Base-by-base conservation (phyloP, 1,140 invertebrate genomes). In the Panagrolaimus sp. region DNA sequence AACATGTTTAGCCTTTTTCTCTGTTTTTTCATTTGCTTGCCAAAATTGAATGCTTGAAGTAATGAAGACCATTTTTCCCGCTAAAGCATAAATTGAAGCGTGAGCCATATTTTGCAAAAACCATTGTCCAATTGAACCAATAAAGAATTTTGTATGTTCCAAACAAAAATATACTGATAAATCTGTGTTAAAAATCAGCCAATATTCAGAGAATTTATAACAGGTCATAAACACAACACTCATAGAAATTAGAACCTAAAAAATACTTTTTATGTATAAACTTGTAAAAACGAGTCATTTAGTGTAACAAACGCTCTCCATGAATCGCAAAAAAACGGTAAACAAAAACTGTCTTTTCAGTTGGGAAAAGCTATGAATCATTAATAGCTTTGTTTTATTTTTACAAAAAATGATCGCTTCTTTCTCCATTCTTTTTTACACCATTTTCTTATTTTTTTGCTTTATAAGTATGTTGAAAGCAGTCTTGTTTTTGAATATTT, bases 71-170 rank as follows among this genome's bases (percentile, higher is more conserved):
- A 65, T 52, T 55, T 77, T 77, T 12, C 75, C 77, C 45, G 45
- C 1, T 15, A 69, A 68, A 6, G 75, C 75, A 26, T 76, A 77
- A 48, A 74, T 48, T n/a, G 64, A 75, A 44, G 70, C 74, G 58
- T 76, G 75, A 9, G 75, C 75, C 75, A 77, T 77, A 66, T 77
- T 77, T 64, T 77, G 75, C 10, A 77, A 64, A 48, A 79, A 77
- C 75, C 75, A 77, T 55, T 77, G 75, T 7, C 75, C 75, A 44
- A 67, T 66, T 68, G 47, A 64, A 10, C 73, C 73, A 10, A 75
- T n/a, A 52, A 74, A 74, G 38, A 44, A 74, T 47, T 74, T 74
- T n/a, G 73, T 63, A 45, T 74, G 73, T 52, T 74, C 73, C 26
- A 74, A 55, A 62, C 71, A 62, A 21, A n/a, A 64, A 46, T 55